A percentile compares a stretch with the other conserved stretches of the same genome.
phyloP scores from a whole-genome alignment of 2,113 vertebrate genomes.

The Panurus biarmicus region DNA sequence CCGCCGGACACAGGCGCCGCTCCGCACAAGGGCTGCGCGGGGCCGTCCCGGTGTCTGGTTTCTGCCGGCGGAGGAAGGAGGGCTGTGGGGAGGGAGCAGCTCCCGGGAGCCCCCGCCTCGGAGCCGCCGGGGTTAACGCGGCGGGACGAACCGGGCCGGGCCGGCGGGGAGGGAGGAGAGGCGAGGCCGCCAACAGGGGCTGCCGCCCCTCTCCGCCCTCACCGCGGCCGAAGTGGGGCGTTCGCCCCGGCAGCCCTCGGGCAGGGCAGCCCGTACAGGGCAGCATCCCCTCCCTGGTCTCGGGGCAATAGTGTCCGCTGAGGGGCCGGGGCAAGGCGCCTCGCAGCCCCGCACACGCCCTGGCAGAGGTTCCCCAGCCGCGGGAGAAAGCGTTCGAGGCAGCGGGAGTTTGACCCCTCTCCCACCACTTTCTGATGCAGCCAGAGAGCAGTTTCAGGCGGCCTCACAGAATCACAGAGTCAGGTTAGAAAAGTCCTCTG shows the following conservation, averaged over 20 bases:
- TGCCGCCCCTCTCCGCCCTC: neutral
- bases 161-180: neutral
- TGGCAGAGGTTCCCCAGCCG: neutral
- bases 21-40: conserved; percentile 33
- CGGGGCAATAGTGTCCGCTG: fast-evolving
- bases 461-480: neutral
- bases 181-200: neutral
- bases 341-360: neutral
- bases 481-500: neutral
- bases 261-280: neutral
- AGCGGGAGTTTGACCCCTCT: fast-evolving
- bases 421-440: no score
- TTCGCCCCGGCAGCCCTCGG: neutral
- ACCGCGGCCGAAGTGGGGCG: neutral
- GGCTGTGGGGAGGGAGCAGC: neutral
- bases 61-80: conserved; percentile 39
- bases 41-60: conserved; percentile 50
- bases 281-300: neutral
- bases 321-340: no score
- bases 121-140: neutral
- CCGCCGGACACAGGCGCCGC: neutral
- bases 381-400: neutral
- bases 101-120: conserved; percentile 6
- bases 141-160: neutral
- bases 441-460: neutral